A percentile compares a stretch with the other conserved stretches of the same genome.
These are phyloP conservation scores for Iphiclides podalirius DNA, from an alignment of 2,888 invertebrate species.

Conservation along the genomic window DNA sequence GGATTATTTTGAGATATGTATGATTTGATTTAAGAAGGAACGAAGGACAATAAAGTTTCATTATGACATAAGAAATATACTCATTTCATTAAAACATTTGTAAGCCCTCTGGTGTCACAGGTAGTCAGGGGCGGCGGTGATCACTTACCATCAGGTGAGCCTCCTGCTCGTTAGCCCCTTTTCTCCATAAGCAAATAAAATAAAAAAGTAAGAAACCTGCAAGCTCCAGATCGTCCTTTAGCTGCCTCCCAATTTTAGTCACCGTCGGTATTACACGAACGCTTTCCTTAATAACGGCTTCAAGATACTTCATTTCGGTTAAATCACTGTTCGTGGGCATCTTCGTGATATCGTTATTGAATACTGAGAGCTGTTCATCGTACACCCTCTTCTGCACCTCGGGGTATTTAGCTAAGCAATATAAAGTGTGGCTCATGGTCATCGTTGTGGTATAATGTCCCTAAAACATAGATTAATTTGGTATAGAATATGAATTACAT, in stretches of 20 bases:
- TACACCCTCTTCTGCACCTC: conserved; percentile 37
- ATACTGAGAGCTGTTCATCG: conserved; percentile 38
- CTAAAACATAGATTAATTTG: conserved; percentile 25
- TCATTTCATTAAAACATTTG: too few relatives aligned
- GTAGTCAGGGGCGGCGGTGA: too few relatives aligned
- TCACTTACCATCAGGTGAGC: too few relatives aligned
- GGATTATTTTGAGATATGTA: too few relatives aligned
- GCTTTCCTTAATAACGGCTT: conserved; percentile 43
- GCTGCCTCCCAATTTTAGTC: conserved; percentile 40
- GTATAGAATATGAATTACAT: too few relatives aligned
- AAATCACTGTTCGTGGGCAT: conserved; percentile 37
- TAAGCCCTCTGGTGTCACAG: too few relatives aligned
- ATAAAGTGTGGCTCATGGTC: conserved; percentile 39
- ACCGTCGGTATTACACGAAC: conserved; percentile 41
- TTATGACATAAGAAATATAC: too few relatives aligned
- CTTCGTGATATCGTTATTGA: conserved; percentile 32
- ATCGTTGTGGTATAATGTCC: conserved; percentile 43
- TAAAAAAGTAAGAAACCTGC: too few relatives aligned
- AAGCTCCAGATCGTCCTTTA: conserved; percentile 37
- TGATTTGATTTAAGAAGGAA: too few relatives aligned
- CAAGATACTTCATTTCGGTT: conserved; percentile 44
- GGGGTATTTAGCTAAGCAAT: conserved; percentile 37
- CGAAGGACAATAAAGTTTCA: too few relatives aligned
- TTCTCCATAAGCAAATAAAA: too few relatives aligned
- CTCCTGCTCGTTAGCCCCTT: too few relatives aligned